Evolutionary conservation across 1,140 invertebrate species (phyloP), one percentile per base, ranked within the genome.

Genomic region (Forficula auricularia): DNA sequence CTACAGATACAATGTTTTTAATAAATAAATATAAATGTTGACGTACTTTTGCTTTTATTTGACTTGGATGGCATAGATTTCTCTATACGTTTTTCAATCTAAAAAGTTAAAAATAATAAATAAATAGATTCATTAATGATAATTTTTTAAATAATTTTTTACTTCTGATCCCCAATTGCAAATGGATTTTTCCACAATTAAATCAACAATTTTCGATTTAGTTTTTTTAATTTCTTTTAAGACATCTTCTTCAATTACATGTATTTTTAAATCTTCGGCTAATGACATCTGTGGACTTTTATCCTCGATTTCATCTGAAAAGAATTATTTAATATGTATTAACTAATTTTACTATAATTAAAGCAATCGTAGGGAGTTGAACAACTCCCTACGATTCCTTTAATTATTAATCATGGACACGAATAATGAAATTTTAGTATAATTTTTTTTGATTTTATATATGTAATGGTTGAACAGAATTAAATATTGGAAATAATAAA

Each of bases 121-220:
- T 2, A 38, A 38, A 16, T 12, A 19, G 20, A 38, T n/a, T 19
- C 9, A 38, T 12, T 2, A 2, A 18, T 3, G 12, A 18, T 40
- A 43, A 31, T 40, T 27, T 32, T 19, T 43, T 15, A 55, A 43
- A 42, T 9, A 12, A 2, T 42, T 42, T 50, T 47, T 58, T 63
- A 79, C 74, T 61, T 86, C 77, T n/a, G 74, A 71, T 7, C 83
- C 84, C 85, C 85, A 90, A 40, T 71, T 62, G n/a, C 75, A 77
- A 45, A 89, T 76, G 44, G 69, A 76, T 54, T 81, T 77, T 50
- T 78, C 71, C 27, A 69, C 70, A 32, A 90, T 75, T 19, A 78
- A 45, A 2, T 49, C 49, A 38, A 49, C 43, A 19, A 50, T 52
- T 3, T 4, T 6, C 10, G 4, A 6, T 27, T 60, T 59, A 12